Base-by-base conservation (phyloP, 2,113 vertebrate genomes). In the Pontoporia blainvillei region DNA sequence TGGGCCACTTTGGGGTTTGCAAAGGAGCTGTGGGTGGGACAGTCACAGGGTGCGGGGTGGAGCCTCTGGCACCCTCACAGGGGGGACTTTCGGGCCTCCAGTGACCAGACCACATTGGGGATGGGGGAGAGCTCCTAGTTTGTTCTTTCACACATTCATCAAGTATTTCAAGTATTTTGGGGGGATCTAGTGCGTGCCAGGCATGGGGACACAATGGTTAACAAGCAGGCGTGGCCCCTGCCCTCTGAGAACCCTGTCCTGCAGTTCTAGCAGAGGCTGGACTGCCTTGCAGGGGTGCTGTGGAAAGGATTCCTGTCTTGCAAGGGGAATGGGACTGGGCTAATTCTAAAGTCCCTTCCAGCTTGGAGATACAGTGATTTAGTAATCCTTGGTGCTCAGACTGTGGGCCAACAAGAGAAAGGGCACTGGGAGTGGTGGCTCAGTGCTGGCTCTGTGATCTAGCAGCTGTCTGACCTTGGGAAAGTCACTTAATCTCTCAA, bases 281-380 rank as follows among this genome's bases (percentile, higher is more conserved):
- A 4, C 17, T 1, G 4, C n/a, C 57, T n/a, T 17, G 0, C 6
- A 2, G 17, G 5, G 9, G 4, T 2, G 41, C 61, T 52, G 18
- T 0, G 11, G 85, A 31, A 39, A 17, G 14, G 64, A 36, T 21
- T 10, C 72, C 18, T 44, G 8, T 64, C 31, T 21, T 17, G 14
- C 10, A 14, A 27, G 18, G 34, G 44, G 25, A 8, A 15, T 1
- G 0, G 44, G 25, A 2, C 64, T 14, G 17, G 39, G 27, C 12
- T 17, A 29, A 34, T 29, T 15, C 69, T 4, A 4, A 59, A 52
- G 41, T 20, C 13, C 14, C 64, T 84, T 39, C 36, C 0, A 4
- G 44, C 49, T 64, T 5, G 5, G 64, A 36, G 14, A 52, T 8
- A 14, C 52, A 3, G 1, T 15, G 23, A 25, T 46, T 14, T 10